phyloP scores from a whole-genome alignment of 2,797 vertebrate genomes.

The Ambastaia sidthimunki region DNA sequence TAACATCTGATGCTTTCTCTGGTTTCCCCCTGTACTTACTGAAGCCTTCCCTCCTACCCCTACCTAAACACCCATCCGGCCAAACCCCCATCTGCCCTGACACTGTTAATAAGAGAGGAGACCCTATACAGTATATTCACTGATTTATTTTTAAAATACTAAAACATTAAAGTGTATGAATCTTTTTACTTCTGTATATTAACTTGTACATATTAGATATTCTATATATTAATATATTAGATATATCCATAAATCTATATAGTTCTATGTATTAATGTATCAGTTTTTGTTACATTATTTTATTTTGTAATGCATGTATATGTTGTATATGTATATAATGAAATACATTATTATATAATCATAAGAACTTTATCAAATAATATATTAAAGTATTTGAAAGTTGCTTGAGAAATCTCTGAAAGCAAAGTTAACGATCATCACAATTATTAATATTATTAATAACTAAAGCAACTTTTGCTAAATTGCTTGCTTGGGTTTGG shows the following conservation, averaged over 20 bases:
- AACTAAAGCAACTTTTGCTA: neutral
- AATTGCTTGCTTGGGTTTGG: neutral
- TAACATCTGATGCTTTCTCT: conserved; percentile 83
- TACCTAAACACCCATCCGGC: neutral
- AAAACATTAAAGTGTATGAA: neutral
- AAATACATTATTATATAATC: neutral
- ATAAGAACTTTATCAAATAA: neutral
- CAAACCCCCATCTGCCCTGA: conserved; percentile 21
- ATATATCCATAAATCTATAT: no score
- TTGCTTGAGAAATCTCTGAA: no score
- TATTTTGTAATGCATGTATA: no score
- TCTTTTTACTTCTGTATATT: neutral
- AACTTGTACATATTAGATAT: neutral
- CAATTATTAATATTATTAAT: neutral
- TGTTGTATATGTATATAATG: no score
- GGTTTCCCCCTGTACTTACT: conserved; percentile 64
- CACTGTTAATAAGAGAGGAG: conserved; percentile 6
- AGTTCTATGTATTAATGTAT: no score
- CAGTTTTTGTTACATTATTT: no score
- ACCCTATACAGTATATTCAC: neutral
- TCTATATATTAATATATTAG: no score
- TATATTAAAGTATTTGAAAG: no score
- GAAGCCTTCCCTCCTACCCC: conserved; percentile 54
- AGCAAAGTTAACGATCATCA: no score
- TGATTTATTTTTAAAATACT: neutral